Base-by-base conservation (phyloP, 2,113 vertebrate genomes). In the Neotragus moschatus region DNA sequence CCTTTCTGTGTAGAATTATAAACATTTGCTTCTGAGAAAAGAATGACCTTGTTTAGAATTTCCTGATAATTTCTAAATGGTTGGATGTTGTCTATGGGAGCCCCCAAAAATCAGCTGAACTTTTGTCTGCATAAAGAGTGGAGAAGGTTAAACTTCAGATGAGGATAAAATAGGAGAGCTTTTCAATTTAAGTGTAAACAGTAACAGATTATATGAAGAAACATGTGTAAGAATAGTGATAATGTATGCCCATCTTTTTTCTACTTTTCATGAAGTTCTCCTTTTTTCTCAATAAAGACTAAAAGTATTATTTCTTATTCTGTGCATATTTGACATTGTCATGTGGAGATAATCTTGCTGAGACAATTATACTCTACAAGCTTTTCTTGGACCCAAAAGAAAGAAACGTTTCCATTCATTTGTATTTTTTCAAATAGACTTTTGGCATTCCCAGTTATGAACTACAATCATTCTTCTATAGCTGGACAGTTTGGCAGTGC, bases 331-430 rank as follows among this genome's bases (percentile, higher is more conserved):
- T 98, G 80, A 96, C 97, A 19, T 13, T 2, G 10, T 92, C 88
- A 96, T 93, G 86, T 89, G 90, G 58, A 96, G 88, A 94, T 96
- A 82, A 85, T 96, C 28, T 66, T 94, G 95, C 88, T 96, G 3
- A 91, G 98, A 97, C 79, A 82, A 39, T 86, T 58, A 60, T 93
- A 93, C 84, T 86, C 89, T 39, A 39, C 25, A 49, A 94, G 66
- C 90, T 97, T 90, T 92, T 84, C 96, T 97, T 5, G 26, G 97
- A 96, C 97, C 97, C 97, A 98, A 98, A 98, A 82, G 84, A 98
- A 98, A 98, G 96, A 79, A 4, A 7, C 95, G 36, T 96, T 97
- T 98, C 79, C n/a, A 96, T 7, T 94, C 23, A 82, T 94, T 96
- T 97, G 60, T 97, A 28, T 45, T 77, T 97, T 98, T 98, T 96